Conservation (phyloP, 2,797 vertebrate species). For the Falco columbarius region DNA sequence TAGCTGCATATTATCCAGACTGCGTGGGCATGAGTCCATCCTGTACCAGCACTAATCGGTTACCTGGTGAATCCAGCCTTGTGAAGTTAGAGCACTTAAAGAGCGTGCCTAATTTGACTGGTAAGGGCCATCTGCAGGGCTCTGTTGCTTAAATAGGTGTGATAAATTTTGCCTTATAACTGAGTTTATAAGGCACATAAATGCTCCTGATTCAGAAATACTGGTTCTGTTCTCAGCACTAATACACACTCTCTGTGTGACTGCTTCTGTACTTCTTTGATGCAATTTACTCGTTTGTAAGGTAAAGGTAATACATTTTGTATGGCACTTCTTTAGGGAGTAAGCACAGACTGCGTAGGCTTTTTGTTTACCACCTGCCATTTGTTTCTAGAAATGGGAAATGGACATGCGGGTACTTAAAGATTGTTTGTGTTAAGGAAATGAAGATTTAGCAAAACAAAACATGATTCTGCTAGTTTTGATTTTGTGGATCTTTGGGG, state of each 20-base stretch:
- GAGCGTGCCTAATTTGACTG: slow-evolving; percentile 63
- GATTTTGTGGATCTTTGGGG: background rate
- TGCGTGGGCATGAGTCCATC: slow-evolving; percentile 99
- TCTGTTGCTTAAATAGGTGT: slow-evolving; percentile 8
- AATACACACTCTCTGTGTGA: background rate
- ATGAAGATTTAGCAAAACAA: background rate
- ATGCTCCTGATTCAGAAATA: background rate
- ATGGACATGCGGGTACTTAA: background rate
- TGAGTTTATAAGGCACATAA: background rate
- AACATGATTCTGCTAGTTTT: background rate
- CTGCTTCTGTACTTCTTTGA: background rate
- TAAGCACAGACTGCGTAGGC: background rate
- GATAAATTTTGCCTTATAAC: background rate
- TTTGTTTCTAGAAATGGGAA: background rate
- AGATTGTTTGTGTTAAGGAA: background rate
- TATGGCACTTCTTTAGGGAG: background rate
- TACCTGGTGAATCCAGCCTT: slow-evolving; percentile 76
- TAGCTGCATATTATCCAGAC: slow-evolving; percentile 95
- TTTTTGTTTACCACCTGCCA: background rate
- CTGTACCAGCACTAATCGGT: slow-evolving; percentile 81
- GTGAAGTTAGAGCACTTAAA: slow-evolving; percentile 85
- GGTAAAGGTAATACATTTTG: background rate
- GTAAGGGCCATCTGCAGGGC: slow-evolving; percentile 76
- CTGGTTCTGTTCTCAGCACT: background rate
- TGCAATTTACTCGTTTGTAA: background rate